A percentile compares a stretch with the other conserved stretches of the same genome.
Conservation (phyloP, 2,797 vertebrate genomes). For the Heteromormyrus szaboi region DNA sequence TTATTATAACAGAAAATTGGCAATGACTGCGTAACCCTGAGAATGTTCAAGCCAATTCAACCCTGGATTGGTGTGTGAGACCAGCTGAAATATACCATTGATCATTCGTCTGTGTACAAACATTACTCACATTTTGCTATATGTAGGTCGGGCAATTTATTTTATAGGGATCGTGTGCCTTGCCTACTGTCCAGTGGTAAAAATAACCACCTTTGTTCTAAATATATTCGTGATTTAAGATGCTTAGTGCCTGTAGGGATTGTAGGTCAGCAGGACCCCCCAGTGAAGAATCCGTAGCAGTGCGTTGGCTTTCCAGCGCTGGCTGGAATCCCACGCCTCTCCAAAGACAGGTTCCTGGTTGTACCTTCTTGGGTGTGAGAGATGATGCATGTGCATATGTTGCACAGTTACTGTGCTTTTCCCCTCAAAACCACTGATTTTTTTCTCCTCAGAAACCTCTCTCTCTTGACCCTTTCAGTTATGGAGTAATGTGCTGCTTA, state of each 20-base stretch:
- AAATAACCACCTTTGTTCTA: neutral
- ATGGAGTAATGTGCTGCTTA: neutral
- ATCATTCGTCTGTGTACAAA: neutral
- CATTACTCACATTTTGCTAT: neutral
- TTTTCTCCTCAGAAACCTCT: neutral
- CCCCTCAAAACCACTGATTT: neutral
- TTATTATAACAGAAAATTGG: neutral
- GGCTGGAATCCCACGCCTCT: neutral
- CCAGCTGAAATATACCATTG: neutral
- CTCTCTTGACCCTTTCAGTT: neutral
- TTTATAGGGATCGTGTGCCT: neutral
- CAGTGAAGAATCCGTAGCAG: neutral
- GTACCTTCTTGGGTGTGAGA: neutral
- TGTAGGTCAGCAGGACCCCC: conserved; percentile 11
- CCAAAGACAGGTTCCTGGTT: neutral
- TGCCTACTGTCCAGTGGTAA: neutral
- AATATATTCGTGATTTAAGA: neutral
- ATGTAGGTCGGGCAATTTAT: neutral
- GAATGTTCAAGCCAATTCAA: neutral
- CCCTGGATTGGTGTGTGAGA: neutral
- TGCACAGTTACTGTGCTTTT: neutral
- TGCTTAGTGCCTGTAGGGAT: neutral
- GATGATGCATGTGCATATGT: neutral
- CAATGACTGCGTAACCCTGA: neutral
- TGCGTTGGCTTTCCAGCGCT: too few relatives aligned